Conservation (phyloP, 2,888 invertebrate species). For the Invenusta paracnida region DNA sequence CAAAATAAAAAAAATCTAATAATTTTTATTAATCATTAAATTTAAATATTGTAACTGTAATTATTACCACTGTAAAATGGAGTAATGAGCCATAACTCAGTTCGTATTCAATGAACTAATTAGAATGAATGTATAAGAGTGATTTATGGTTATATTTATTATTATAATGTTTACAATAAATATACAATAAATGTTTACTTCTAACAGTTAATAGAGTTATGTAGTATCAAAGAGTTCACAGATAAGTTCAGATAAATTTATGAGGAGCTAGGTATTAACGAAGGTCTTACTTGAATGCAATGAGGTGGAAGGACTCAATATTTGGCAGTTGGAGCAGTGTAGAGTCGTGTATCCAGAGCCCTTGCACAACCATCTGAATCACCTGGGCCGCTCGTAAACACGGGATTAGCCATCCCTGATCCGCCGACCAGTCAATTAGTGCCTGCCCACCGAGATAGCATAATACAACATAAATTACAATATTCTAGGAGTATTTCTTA, state of each 20-base stretch:
- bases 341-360: conserved; percentile 70
- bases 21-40: no score
- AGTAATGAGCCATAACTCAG: no score
- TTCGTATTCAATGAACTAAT: no score
- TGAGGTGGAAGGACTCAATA: conserved; percentile 65
- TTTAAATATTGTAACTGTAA: no score
- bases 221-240: no score
- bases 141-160: no score
- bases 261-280: background rate
- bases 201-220: background rate
- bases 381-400: conserved; percentile 70
- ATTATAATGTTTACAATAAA: no score
- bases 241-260: background rate
- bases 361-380: conserved; percentile 86
- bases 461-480: no score
- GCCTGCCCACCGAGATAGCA: conserved; percentile 72
- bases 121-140: no score
- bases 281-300: conserved; percentile 47
- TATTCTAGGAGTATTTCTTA: no score
- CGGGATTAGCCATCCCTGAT: conserved; percentile 80
- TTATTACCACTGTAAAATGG: no score
- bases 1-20: no score
- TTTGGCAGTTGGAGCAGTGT: conserved; percentile 72
- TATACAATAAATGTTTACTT: background rate
- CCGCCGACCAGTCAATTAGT: conserved; percentile 87